Percentiles rank a stretch among this genome's conserved stretches.
Conservation (phyloP, 2,888 invertebrate species). For the Lamproptera curius region DNA sequence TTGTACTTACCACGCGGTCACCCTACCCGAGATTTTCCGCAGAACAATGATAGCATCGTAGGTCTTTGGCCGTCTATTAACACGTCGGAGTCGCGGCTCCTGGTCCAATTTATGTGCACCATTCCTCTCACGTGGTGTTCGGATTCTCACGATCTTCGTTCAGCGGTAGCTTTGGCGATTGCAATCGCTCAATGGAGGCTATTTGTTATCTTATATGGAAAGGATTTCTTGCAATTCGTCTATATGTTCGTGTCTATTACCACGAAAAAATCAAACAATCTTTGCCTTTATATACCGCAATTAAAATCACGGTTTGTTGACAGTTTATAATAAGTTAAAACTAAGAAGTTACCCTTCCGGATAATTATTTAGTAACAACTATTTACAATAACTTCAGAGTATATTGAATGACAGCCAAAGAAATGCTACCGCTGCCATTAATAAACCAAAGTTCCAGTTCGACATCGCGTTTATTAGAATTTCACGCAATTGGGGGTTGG, state of each 20-base stretch:
- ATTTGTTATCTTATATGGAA: too few species aligned
- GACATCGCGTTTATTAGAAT: not conserved
- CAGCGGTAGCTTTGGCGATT: slow-evolving; percentile 1
- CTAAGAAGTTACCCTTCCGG: too few species aligned
- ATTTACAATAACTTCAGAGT: not conserved
- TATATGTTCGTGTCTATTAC: too few species aligned
- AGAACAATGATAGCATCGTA: slow-evolving; percentile 33
- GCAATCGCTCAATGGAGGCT: not conserved
- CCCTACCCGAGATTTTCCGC: slow-evolving; percentile 25
- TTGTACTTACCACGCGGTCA: not conserved
- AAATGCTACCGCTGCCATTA: not conserved
- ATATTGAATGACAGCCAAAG: not conserved
- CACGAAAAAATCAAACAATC: too few species aligned
- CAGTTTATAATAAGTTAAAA: too few species aligned
- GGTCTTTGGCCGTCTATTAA: slow-evolving; percentile 26
- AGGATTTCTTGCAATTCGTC: too few species aligned
- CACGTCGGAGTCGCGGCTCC: slow-evolving; percentile 22
- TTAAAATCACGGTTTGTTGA: too few species aligned
- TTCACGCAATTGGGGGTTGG: not conserved
- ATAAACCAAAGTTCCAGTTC: too few species aligned
- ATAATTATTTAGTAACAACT: too few species aligned
- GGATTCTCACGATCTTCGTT: slow-evolving; percentile 10
- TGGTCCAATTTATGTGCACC: slow-evolving; percentile 17
- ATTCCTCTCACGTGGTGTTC: slow-evolving; percentile 13
- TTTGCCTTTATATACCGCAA: too few species aligned